Conservation (phyloP, 2,888 invertebrate species). For the Trachelus iudaicus region DNA sequence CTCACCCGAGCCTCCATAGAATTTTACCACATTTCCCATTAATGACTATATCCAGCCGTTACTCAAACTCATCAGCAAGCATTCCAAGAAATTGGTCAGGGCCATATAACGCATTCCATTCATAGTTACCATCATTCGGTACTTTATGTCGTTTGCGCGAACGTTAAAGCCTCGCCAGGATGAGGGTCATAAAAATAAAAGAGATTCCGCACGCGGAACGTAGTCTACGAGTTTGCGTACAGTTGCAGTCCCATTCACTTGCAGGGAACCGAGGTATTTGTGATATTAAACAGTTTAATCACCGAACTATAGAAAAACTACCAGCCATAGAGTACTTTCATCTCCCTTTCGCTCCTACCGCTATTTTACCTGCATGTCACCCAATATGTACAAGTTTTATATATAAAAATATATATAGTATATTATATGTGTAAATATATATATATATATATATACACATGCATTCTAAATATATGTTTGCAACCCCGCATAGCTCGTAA, state of each 20-base stretch:
- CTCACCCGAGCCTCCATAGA: background rate
- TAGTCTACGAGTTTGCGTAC: background rate
- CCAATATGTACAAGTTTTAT: background rate
- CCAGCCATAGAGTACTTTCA: constrained; percentile 5
- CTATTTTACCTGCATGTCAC: background rate
- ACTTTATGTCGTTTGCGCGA: background rate
- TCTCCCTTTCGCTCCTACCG: background rate
- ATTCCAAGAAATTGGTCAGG: background rate
- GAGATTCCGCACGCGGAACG: background rate
- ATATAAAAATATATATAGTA: background rate
- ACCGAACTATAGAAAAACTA: constrained; percentile 49
- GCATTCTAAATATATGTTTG: background rate
- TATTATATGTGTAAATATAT: background rate
- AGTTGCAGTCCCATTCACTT: background rate
- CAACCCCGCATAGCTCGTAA: constrained; percentile 27
- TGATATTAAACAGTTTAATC: constrained; percentile 58
- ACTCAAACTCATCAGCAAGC: background rate
- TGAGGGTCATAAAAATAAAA: background rate
- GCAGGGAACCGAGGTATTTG: constrained; percentile 34
- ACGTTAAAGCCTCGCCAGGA: background rate
- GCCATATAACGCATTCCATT: background rate
- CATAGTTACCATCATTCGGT: background rate
- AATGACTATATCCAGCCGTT: background rate
- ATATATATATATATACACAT: too few relatives aligned
- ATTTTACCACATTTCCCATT: background rate